Evolutionary conservation across 2,113 vertebrate species (phyloP).

Genomic region (Bombycilla garrulus): DNA sequence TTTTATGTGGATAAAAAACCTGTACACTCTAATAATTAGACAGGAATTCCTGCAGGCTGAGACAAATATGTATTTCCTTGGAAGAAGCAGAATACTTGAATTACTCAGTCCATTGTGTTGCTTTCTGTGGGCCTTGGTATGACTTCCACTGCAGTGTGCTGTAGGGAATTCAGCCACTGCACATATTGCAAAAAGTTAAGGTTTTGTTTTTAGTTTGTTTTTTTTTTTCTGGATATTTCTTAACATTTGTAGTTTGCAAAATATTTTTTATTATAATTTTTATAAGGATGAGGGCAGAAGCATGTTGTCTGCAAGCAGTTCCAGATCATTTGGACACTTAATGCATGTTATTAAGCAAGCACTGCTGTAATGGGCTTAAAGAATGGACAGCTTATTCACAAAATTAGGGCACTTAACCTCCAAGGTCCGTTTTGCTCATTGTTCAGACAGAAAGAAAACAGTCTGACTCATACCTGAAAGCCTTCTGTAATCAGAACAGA

Average conservation of each 20-base stretch:
- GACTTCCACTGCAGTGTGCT: neutral
- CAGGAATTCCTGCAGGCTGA: neutral
- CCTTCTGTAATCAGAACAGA: neutral
- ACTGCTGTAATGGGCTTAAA: neutral
- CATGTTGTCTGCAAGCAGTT: neutral
- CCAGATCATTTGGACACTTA: neutral
- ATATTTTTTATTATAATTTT: neutral
- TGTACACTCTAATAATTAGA: neutral
- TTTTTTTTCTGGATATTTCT: neutral
- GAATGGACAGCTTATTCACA: neutral
- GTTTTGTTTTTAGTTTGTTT: neutral
- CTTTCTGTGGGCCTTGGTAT: neutral
- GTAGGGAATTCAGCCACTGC: neutral
- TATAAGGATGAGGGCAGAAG: neutral
- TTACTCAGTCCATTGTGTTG: neutral
- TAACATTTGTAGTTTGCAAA: neutral
- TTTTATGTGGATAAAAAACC: neutral
- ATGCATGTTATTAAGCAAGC: neutral
- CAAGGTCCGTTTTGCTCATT: neutral
- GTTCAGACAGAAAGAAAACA: slow-evolving; percentile 17
- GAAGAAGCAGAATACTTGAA: neutral
- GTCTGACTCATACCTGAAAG: slow-evolving; percentile 10
- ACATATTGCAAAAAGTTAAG: neutral
- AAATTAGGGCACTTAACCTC: slow-evolving; percentile 2
- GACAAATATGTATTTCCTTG: neutral